Conservation (phyloP, 2,113 vertebrate genomes). For the Halcyon senegalensis region DNA sequence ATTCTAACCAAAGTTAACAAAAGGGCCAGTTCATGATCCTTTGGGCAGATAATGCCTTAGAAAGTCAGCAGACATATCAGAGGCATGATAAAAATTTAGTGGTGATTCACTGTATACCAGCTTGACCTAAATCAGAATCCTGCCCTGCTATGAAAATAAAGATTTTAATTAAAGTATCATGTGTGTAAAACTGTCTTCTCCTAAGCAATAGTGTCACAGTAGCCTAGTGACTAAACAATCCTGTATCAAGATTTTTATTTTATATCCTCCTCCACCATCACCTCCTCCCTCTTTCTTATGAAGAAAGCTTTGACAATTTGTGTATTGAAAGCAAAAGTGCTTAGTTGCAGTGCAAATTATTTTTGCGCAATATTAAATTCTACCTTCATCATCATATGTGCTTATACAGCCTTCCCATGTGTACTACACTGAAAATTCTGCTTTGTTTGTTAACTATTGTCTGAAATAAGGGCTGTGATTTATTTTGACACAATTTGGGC, state of each 20-base stretch:
- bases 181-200: background rate
- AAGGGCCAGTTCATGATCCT: background rate
- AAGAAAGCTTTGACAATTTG: background rate
- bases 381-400: background rate
- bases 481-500: background rate
- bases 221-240: background rate
- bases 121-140: background rate
- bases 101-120: background rate
- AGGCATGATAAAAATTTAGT: background rate
- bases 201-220: background rate
- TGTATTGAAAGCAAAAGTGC: background rate
- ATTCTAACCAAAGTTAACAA: background rate
- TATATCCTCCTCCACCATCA: background rate
- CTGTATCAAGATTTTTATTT: background rate
- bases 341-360: background rate
- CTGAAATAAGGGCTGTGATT: background rate
- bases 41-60: background rate
- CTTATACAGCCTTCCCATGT: background rate
- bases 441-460: background rate
- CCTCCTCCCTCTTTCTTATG: background rate
- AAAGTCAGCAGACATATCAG: background rate
- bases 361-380: background rate
- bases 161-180: conserved; percentile 11
- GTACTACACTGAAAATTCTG: background rate
- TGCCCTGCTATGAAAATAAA: background rate